Percentiles rank a stretch among this genome's conserved stretches.
phyloP scores from a whole-genome alignment of 2,113 vertebrate species.

The Istiophorus platypterus region DNA sequence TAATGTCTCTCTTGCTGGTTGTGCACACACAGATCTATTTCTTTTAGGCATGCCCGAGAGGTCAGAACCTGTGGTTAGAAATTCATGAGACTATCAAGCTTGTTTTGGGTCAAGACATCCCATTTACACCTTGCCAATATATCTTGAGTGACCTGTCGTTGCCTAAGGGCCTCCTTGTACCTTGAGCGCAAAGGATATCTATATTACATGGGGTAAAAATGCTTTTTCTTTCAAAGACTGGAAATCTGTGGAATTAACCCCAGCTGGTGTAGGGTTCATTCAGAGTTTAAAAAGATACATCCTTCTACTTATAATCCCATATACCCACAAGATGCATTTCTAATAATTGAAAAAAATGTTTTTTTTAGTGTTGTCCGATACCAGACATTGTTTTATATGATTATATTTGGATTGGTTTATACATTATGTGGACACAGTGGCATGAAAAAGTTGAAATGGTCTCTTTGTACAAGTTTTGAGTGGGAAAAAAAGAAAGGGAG shows the following conservation, averaged over 20 bases:
- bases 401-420: slow-evolving; percentile 16
- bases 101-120: slow-evolving; percentile 52
- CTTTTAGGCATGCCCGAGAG: slow-evolving; percentile 40
- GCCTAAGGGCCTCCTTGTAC: slow-evolving; percentile 31
- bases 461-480: too few relatives aligned
- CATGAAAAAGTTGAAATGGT: too few relatives aligned
- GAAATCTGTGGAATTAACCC: slow-evolving; percentile 14
- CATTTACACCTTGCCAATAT: slow-evolving; percentile 45
- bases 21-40: slow-evolving; percentile 36
- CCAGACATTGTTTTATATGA: slow-evolving; percentile 1
- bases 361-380: background rate
- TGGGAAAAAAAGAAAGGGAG: too few relatives aligned
- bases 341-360: slow-evolving; percentile 21
- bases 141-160: slow-evolving; percentile 21
- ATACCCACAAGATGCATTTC: slow-evolving; percentile 21
- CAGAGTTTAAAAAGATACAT: slow-evolving; percentile 9
- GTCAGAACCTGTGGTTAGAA: slow-evolving; percentile 48
- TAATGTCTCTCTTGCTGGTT: slow-evolving; percentile 5
- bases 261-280: background rate
- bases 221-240: background rate
- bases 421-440: background rate
- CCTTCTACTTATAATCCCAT: slow-evolving; percentile 15
- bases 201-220: slow-evolving; percentile 13
- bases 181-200: slow-evolving; percentile 25
- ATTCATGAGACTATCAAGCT: slow-evolving; percentile 62